Evolutionary conservation across 2,797 vertebrate genomes (phyloP), one percentile per base, ranked within the genome.

Genomic region (Gadopsis marmoratus): DNA sequence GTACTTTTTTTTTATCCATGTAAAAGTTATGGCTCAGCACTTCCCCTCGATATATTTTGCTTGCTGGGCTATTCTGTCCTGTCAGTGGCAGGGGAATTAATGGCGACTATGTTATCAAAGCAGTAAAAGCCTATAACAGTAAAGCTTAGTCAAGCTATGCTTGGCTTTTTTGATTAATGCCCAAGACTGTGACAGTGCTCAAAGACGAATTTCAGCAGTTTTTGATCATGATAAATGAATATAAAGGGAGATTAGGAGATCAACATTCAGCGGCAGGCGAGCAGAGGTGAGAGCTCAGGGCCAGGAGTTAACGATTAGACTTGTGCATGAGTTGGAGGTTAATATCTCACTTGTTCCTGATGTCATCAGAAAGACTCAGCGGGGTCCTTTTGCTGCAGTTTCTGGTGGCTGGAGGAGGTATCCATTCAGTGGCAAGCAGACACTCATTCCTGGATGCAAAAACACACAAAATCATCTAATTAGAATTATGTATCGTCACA

Each of bases 381-480:
- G 0, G 93, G 89, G 7, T 96, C 89, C 2, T 67, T 78, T 17
- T 83, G 55, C 59, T 72, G 61, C 54, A 94, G 89, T 2, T 7
- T 48, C 86, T 95, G 95, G 81, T 89, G 96, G 0, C 17, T 21
- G 81, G 94, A 86, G 48, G 74, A 83, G 23, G 66, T 92, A 95
- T 4, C 79, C 37, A 14, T 61, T 86, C 33, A 96, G 61, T 0
- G 95, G 84, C 82, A 94, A 23, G 71, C 21, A 93, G 58, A 48
- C 82, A 81, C 4, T 93, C 92, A 37, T 92, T 71, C 91, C 95
- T 96, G 48, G 7, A 63, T 5, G 55, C 3, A 64, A 47, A 69
- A 65, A 29, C 16, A 51, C 5, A 23, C 16, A 2, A 56, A 64
- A 13, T 8, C 41, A 29, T 41, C 13, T 0, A 1, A 23, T 16